Evolutionary conservation across 2,888 invertebrate species (phyloP).

Genomic region (Holacanthella duospinosa): DNA sequence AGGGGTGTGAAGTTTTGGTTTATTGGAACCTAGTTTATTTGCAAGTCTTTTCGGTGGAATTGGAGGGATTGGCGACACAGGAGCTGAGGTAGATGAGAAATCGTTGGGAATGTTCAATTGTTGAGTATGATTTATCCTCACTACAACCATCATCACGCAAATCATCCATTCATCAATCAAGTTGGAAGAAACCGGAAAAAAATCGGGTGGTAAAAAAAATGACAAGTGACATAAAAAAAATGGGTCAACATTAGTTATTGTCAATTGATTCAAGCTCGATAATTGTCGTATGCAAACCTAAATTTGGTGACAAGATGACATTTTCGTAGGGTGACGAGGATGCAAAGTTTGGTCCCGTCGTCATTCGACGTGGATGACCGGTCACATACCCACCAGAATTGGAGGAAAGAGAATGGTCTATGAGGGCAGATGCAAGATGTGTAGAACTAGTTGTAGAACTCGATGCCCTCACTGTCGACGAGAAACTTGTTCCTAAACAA

Average conservation of each 20-base stretch:
- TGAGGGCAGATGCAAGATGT: slow-evolving; percentile 21
- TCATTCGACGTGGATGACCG: slow-evolving; percentile 10
- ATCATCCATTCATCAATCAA: background rate
- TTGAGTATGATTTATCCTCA: background rate
- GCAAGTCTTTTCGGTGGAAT: slow-evolving; percentile 34
- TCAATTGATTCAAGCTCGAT: too few relatives aligned
- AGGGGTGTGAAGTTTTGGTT: slow-evolving; percentile 31
- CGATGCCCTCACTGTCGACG: slow-evolving; percentile 19
- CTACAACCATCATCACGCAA: background rate
- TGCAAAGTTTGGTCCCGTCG: slow-evolving; percentile 7
- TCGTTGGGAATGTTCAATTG: background rate
- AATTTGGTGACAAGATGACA: background rate
- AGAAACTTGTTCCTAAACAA: slow-evolving; percentile 25
- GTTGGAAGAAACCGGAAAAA: background rate
- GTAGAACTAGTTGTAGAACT: slow-evolving; percentile 16
- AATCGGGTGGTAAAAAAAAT: background rate
- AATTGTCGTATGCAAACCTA: background rate
- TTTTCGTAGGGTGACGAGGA: background rate
- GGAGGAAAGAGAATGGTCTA: slow-evolving; percentile 18
- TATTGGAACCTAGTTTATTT: slow-evolving; percentile 24
- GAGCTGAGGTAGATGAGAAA: slow-evolving; percentile 13
- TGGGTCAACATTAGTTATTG: background rate
- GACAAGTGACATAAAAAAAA: background rate
- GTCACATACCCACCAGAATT: slow-evolving; percentile 2
- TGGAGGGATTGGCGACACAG: slow-evolving; percentile 30